A percentile compares a stretch with the other conserved stretches of the same genome.
phyloP scores from a whole-genome alignment of 2,113 vertebrate species.

The Malurus elegans region DNA sequence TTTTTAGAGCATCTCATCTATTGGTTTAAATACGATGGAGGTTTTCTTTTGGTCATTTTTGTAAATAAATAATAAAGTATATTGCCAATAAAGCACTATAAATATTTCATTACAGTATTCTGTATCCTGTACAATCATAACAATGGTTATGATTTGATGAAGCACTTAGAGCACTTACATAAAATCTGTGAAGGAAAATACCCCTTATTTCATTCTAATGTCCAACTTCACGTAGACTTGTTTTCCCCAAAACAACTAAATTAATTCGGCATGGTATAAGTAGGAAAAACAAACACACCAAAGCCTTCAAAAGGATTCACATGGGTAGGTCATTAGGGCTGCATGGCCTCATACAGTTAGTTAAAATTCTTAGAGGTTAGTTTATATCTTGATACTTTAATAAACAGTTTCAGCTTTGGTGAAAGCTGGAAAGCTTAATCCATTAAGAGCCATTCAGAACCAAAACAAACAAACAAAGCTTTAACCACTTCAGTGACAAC shows the following conservation, averaged over 20 bases:
- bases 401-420: conserved; percentile 76
- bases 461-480: conserved; percentile 87
- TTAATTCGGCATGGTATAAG: not conserved
- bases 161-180: not conserved
- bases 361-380: conserved; percentile 61
- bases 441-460: conserved; percentile 83
- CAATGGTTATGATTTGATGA: not conserved
- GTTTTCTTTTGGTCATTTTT: not conserved
- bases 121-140: not conserved
- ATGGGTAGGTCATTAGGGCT: not conserved
- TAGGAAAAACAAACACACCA: conserved; percentile 31
- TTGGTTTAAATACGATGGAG: not conserved
- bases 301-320: conserved; percentile 10
- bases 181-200: not conserved
- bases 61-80: not conserved
- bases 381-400: conserved; percentile 75
- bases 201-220: not conserved
- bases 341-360: not conserved
- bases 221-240: not conserved
- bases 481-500: conserved; percentile 83
- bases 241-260: conserved; percentile 15
- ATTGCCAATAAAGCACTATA: not conserved
- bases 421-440: conserved; percentile 82
- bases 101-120: not conserved
- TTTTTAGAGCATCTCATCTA: not conserved